Base-by-base conservation (phyloP, 37 sponge, comb jelly and placozoan species). In the Ianthella basta region DNA sequence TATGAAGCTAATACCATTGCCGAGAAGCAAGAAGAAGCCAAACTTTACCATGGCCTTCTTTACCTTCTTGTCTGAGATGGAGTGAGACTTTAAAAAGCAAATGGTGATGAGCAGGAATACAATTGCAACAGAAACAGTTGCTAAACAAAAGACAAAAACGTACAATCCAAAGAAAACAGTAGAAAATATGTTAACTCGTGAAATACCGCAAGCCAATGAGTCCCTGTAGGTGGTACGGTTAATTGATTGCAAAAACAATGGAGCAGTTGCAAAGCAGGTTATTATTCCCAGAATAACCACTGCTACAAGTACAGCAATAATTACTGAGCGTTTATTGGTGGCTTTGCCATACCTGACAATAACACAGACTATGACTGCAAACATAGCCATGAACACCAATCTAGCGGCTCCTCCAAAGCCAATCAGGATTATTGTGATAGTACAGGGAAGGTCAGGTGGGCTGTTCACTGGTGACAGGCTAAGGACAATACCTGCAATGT, bases 41-140 rank as follows among this genome's bases (percentile, higher is more conserved):
- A 75, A 75, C 10, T 50, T 75, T 16, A 24, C 50, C 78, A 75
- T 75, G 18, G 78, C 78, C 15, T 39, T 75, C 54, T 75, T 75
- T 19, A 41, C n/a, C 25, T 36, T 4, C 24, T 40, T 36, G 40
- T 75, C 37, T 21, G 24, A 39, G 78, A 50, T 21, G 54, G 41
- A 36, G 24, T 36, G 41, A 2, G 15, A 23, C 25, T 75, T 39
- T 14, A 75, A 4, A 24, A 40, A 75, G 15, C 53, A 75, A 13
- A 10, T 20, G 2, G 78, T 75, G 21, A 75, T 36, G 18, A 75
- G 2, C 14, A 44, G 54, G 78, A 50, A 2, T 19, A 75, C 54
- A 3, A 75, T 23, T 50, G 78, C 21, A 10, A 75, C 37, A 25
- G 53, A 39, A 2, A 75, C 24, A 19, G 78, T 50, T 3, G 40